Percentiles rank a stretch among this genome's conserved stretches.
Evolutionary conservation across 2,888 invertebrate species (phyloP).

Genomic region (Orchestes rusci): DNA sequence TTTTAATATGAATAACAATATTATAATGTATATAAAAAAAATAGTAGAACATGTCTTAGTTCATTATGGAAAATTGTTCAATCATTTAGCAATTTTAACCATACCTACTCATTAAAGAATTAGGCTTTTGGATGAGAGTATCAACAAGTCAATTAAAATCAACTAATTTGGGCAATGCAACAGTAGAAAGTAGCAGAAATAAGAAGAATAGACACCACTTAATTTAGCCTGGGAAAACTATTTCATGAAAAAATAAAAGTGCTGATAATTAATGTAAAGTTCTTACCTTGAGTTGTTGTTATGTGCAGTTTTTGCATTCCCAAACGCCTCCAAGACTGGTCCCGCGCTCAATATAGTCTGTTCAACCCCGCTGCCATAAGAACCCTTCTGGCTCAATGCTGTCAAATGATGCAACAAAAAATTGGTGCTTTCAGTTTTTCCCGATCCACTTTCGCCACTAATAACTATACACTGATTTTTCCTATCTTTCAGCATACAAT

Average conservation of each 20-base stretch:
- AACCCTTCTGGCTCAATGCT: conserved; percentile 89
- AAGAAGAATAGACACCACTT: too few species aligned
- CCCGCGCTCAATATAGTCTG: conserved; percentile 94
- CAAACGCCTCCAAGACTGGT: conserved; percentile 94
- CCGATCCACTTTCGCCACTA: conserved; percentile 91
- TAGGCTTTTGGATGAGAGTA: too few species aligned
- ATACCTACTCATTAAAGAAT: too few species aligned
- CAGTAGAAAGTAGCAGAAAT: too few species aligned
- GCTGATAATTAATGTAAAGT: background rate
- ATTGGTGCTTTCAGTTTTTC: conserved; percentile 95
- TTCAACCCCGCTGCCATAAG: conserved; percentile 91
- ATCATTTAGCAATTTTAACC: too few species aligned
- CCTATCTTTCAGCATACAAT: conserved; percentile 86
- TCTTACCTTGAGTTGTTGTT: conserved; percentile 76
- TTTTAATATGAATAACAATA: too few species aligned
- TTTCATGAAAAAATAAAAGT: background rate
- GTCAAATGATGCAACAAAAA: conserved; percentile 91
- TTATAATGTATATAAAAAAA: too few species aligned
- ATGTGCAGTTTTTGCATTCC: conserved; percentile 97
- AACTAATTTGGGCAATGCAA: too few species aligned
- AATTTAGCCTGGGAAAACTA: conserved; percentile 1
- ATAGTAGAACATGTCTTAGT: too few species aligned
- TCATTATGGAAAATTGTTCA: too few species aligned
- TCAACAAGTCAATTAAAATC: too few species aligned
- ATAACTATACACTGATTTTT: conserved; percentile 93